phyloP scores from a whole-genome alignment of 2,888 invertebrate species.

The Phengaris arion region DNA sequence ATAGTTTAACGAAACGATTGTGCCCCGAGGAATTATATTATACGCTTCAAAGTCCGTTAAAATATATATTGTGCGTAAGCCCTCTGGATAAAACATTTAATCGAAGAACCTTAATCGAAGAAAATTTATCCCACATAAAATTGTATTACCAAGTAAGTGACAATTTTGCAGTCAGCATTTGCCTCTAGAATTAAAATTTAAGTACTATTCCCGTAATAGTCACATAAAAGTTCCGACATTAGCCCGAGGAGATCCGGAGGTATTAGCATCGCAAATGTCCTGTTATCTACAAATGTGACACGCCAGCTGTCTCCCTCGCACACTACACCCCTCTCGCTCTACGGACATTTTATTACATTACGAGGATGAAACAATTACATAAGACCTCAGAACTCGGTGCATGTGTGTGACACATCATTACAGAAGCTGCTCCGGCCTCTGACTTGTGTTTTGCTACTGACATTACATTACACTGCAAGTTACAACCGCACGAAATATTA shows the following conservation, averaged over 20 bases:
- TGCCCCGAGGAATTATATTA: background rate
- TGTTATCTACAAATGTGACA: conserved; percentile 2
- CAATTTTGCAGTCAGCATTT: background rate
- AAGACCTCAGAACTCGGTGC: background rate
- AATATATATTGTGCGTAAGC: no score
- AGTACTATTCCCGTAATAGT: background rate
- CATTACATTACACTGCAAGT: background rate
- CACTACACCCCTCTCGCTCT: background rate
- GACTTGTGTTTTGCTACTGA: background rate
- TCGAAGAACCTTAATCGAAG: no score
- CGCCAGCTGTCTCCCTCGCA: background rate
- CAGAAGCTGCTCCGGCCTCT: background rate
- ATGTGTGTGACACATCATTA: background rate
- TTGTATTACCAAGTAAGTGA: background rate
- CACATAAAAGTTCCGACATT: conserved; percentile 14
- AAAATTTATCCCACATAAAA: background rate
- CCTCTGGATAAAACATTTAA: no score
- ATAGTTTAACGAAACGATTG: background rate
- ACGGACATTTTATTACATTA: background rate
- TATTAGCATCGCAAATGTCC: conserved; percentile 9
- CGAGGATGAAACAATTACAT: background rate
- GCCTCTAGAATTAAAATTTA: background rate
- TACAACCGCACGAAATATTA: background rate
- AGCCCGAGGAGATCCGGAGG: conserved; percentile 1
- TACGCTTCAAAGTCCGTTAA: no score